Base-by-base conservation (phyloP, 2,888 invertebrate species). In the Thymelicus sylvestris region DNA sequence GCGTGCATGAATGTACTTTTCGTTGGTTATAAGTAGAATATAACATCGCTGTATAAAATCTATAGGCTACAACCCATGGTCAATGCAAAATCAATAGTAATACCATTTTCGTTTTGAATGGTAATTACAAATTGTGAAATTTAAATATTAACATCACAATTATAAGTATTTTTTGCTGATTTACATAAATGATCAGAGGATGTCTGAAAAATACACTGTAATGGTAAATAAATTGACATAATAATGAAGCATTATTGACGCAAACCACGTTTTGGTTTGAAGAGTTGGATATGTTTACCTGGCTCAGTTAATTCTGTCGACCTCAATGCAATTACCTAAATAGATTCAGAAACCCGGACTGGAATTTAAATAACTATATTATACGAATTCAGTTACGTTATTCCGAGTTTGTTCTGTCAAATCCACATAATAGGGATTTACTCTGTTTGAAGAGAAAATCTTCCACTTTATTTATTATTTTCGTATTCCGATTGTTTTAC, bases 231-330 rank as follows among this genome's bases (percentile, higher is more conserved):
- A 57, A 57, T 13, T 57, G 1, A 57, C 57, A 31, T 7, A 57
- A 31, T 7, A 57, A 57, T 52, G 6, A 57, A 31, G 3, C 13
- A 83, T 50, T 65, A 0, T 59, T 24, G 47, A 79, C 75, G 74
- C 78, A 72, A 73, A 74, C 72, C 77, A 76, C 78, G 77, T 75
- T 75, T 74, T 73, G 75, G 73, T 75, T 76, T 67, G 71, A 75
- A 57, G 24, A 55, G 55, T 8, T 7, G 31, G 77, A 77, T 77
- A 72, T 74, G 75, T 77, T 78, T 74, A 66, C 74, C 73, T 71
- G 72, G 69, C 67, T 67, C 73, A 75, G 76, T 77, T 75, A 77
- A 80, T 79, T 79, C 75, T 74, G 77, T 74, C 77, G 74, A 75
- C 76, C 75, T 74, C 72, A 72, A 67, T 65, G 74, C 77, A 76